Conservation (phyloP, 2,797 vertebrate species). For the Aselliscus stoliczkanus region DNA sequence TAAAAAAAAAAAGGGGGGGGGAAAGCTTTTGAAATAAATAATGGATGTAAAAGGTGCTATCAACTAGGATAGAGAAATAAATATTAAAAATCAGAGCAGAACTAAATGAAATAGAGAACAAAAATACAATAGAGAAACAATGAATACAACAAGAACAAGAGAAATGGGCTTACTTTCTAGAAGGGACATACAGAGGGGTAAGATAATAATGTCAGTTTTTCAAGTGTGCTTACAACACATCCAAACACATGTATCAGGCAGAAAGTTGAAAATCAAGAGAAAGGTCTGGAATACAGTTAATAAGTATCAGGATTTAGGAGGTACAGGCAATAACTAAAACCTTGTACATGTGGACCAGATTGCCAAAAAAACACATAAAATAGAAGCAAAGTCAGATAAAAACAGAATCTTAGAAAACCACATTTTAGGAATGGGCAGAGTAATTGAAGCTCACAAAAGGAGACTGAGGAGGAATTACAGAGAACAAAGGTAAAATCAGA, state of each 20-base stretch:
- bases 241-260: neutral
- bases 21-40: neutral
- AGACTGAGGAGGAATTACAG: neutral
- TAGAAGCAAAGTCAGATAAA: neutral
- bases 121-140: neutral
- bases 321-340: neutral
- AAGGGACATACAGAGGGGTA: neutral
- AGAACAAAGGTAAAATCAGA: neutral
- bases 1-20: neutral
- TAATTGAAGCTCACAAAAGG: neutral
- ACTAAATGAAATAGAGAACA: no score
- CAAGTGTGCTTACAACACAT: neutral
- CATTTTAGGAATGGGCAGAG: neutral
- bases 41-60: neutral
- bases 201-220: neutral
- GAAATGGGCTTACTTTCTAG: neutral
- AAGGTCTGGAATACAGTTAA: neutral
- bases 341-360: neutral
- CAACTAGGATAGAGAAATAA: neutral
- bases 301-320: neutral
- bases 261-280: neutral
- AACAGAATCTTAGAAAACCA: neutral
- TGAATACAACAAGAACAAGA: neutral
- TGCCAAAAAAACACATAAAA: neutral
- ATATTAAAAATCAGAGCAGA: no score